Conservation (phyloP, 2,888 invertebrate species). For the Ditula angustiorana region DNA sequence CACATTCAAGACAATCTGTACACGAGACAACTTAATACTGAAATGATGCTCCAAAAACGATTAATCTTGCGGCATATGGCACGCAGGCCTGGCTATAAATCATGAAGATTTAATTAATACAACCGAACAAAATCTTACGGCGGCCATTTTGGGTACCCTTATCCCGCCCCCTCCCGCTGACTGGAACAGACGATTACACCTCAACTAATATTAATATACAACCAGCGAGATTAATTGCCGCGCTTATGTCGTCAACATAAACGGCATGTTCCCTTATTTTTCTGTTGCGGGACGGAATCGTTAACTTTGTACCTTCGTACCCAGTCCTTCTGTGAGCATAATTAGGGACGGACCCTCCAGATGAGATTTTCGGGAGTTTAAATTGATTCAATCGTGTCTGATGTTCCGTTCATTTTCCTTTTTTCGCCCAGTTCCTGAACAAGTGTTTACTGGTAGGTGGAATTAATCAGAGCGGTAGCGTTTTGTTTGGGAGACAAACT, state of each 20-base stretch:
- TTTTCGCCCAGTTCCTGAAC: constrained; percentile 35
- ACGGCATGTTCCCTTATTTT: constrained; percentile 45
- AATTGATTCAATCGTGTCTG: constrained; percentile 83
- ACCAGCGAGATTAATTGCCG: constrained; percentile 30
- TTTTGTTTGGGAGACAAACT: constrained; percentile 17
- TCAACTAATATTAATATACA: constrained; percentile 59
- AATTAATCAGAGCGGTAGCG: constrained; percentile 30
- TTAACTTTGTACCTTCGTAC: constrained; percentile 70
- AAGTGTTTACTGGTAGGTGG: constrained; percentile 35
- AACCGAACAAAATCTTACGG: constrained; percentile 82
- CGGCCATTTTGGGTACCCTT: constrained; percentile 81
- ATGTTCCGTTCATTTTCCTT: constrained; percentile 60
- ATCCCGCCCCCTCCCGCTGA: constrained; percentile 69
- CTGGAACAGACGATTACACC: constrained; percentile 80
- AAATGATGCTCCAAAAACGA: constrained; percentile 72
- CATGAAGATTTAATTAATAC: constrained; percentile 85
- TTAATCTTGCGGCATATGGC: constrained; percentile 76
- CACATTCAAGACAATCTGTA: constrained; percentile 43
- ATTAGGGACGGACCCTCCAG: constrained; percentile 81
- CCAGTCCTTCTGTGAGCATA: constrained; percentile 79
- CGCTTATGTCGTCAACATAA: constrained; percentile 45
- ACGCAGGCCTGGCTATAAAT: constrained; percentile 75
- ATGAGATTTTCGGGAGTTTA: constrained; percentile 81
- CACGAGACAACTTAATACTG: constrained; percentile 55
- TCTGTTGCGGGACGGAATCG: constrained; percentile 49